These are phyloP conservation scores for Wiebesia pumilae DNA, from an alignment of 1,140 invertebrate genomes.

Conservation along the genomic window DNA sequence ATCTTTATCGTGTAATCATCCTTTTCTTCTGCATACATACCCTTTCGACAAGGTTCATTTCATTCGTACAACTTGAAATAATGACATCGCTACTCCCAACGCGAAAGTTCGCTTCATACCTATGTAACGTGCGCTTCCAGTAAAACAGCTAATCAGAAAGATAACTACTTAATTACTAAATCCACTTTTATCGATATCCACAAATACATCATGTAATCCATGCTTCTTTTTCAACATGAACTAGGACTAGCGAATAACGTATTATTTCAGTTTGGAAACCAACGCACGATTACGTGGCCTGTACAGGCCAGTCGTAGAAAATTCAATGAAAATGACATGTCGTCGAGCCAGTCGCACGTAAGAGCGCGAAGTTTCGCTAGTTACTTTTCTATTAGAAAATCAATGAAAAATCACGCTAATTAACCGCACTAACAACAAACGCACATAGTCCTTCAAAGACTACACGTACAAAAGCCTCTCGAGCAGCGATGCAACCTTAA, in stretches of 20 bases:
- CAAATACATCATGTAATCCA: slow-evolving; percentile 28
- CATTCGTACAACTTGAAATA: not conserved
- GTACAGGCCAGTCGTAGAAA: slow-evolving; percentile 23
- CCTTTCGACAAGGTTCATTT: not conserved
- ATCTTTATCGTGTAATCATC: slow-evolving; percentile 13
- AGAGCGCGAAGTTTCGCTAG: slow-evolving; percentile 42
- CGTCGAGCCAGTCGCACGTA: slow-evolving; percentile 48
- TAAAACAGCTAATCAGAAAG: too few species aligned
- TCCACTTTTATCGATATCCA: not conserved
- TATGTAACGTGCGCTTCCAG: not conserved
- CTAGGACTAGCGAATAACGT: slow-evolving; percentile 50
- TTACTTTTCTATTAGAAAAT: not conserved
- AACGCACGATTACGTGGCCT: slow-evolving; percentile 52
- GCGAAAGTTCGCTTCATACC: not conserved
- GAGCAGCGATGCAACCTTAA: not conserved
- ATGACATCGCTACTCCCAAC: not conserved
- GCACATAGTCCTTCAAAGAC: too few species aligned
- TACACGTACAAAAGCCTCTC: not conserved
- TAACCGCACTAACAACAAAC: not conserved
- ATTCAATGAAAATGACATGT: slow-evolving; percentile 23
- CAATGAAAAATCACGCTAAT: not conserved
- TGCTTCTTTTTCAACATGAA: slow-evolving; percentile 48
- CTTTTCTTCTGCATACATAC: too few species aligned
- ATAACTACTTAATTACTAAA: not conserved
- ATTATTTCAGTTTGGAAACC: slow-evolving; percentile 53